A percentile compares a stretch with the other conserved stretches of the same genome.
Evolutionary conservation across 2,797 vertebrate genomes (phyloP).

Genomic region (Buphagus erythrorhynchus): DNA sequence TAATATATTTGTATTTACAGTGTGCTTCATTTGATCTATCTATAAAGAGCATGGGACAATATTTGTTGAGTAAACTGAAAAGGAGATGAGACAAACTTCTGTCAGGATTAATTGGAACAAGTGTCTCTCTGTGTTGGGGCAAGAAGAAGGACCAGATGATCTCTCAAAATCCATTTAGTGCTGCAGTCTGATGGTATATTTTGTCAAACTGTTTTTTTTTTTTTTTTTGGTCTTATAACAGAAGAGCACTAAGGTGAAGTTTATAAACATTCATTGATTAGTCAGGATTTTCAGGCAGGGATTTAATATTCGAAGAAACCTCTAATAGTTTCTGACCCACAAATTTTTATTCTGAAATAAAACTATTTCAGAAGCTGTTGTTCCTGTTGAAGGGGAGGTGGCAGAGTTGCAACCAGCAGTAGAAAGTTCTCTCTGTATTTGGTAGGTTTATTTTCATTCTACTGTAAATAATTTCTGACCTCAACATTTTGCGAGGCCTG

Average conservation of each 20-base stretch:
- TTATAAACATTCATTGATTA: neutral
- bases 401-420: neutral
- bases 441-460: slow-evolving; percentile 1
- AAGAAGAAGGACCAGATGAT: neutral
- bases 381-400: neutral
- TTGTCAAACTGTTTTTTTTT: neutral
- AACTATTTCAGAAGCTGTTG: neutral
- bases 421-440: neutral
- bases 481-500: neutral
- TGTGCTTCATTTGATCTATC: neutral
- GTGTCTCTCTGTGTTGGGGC: neutral
- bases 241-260: neutral
- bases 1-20: neutral
- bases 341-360: neutral
- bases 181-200: neutral
- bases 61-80: neutral
- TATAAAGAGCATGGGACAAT: neutral
- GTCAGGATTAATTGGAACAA: neutral
- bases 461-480: neutral
- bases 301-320: neutral
- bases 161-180: neutral
- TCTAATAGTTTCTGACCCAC: fast-evolving
- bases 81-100: neutral
- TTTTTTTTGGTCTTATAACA: neutral
- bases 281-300: neutral